phyloP scores from a whole-genome alignment of 2,888 invertebrate genomes.

The Euproctis similis region DNA sequence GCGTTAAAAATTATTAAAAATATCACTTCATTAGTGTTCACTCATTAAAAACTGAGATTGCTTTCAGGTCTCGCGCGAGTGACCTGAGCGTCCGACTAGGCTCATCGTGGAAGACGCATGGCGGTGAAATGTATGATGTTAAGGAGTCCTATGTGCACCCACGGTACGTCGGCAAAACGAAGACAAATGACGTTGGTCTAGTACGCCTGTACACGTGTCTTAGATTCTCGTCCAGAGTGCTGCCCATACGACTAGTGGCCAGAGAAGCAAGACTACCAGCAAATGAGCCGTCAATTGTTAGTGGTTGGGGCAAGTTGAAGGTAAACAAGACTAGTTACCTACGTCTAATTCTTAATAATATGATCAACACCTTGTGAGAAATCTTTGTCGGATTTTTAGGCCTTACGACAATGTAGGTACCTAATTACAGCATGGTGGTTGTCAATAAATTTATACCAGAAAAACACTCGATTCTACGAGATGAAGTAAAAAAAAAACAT shows the following conservation, averaged over 20 bases:
- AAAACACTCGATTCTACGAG: too few relatives aligned
- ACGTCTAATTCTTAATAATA: too few relatives aligned
- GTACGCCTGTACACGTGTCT: constrained; percentile 55
- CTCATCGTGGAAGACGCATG: constrained; percentile 66
- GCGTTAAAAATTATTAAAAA: too few relatives aligned
- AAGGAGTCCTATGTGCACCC: constrained; percentile 58
- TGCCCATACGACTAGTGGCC: constrained; percentile 51
- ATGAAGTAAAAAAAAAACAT: too few relatives aligned
- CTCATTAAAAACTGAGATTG: too few relatives aligned
- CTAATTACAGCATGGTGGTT: too few relatives aligned
- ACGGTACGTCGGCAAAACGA: constrained; percentile 56
- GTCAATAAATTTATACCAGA: too few relatives aligned
- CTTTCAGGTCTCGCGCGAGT: constrained; percentile 42
- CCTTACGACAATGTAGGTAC: too few relatives aligned
- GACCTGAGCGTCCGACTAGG: constrained; percentile 67
- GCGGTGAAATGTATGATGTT: constrained; percentile 68
- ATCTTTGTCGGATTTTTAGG: too few relatives aligned
- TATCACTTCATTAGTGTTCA: too few relatives aligned
- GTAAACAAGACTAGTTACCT: too few relatives aligned
- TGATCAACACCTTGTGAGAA: too few relatives aligned
- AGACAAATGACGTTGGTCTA: constrained; percentile 64
- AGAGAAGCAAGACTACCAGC: constrained; percentile 38
- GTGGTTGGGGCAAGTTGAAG: constrained; percentile 66
- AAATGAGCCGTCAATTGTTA: constrained; percentile 50
- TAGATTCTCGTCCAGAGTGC: constrained; percentile 50